These are phyloP conservation scores for Latrodectus elegans DNA, from an alignment of 2,888 invertebrate species.

Conservation along the genomic window DNA sequence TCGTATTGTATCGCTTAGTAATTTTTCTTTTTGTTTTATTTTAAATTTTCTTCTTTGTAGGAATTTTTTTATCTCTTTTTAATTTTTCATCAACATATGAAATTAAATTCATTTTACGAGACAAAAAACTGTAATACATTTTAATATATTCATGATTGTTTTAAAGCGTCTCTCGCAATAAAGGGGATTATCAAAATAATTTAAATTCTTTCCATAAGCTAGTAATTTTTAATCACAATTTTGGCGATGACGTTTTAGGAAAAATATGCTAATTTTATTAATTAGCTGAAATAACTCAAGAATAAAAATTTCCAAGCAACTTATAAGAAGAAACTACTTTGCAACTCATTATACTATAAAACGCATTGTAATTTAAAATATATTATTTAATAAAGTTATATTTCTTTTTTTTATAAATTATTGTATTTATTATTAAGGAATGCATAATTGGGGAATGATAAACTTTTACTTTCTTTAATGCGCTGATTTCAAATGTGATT, in stretches of 20 bases:
- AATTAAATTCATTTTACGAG: slow-evolving; percentile 12
- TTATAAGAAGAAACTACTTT: no score
- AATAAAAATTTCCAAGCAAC: no score
- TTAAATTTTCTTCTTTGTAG: slow-evolving; percentile 16
- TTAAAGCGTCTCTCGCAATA: slow-evolving; percentile 29
- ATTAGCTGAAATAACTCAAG: neutral
- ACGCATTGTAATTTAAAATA: no score
- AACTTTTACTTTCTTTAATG: no score
- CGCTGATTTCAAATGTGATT: no score
- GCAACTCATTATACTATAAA: no score
- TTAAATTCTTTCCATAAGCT: neutral
- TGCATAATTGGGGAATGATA: no score
- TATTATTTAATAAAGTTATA: no score
- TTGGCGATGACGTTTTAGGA: neutral
- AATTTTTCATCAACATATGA: slow-evolving; percentile 39
- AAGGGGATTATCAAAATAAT: slow-evolving; percentile 15
- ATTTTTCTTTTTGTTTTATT: slow-evolving; percentile 14
- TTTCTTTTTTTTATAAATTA: no score
- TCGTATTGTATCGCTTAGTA: slow-evolving; percentile 43
- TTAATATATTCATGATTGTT: slow-evolving; percentile 49
- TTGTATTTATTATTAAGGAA: no score
- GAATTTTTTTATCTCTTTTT: slow-evolving; percentile 21
- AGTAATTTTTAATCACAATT: slow-evolving; percentile 1
- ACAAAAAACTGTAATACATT: slow-evolving; percentile 8
- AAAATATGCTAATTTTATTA: slow-evolving; percentile 2